phyloP scores from a whole-genome alignment of 2,888 invertebrate genomes.

The Agrochola macilenta region DNA sequence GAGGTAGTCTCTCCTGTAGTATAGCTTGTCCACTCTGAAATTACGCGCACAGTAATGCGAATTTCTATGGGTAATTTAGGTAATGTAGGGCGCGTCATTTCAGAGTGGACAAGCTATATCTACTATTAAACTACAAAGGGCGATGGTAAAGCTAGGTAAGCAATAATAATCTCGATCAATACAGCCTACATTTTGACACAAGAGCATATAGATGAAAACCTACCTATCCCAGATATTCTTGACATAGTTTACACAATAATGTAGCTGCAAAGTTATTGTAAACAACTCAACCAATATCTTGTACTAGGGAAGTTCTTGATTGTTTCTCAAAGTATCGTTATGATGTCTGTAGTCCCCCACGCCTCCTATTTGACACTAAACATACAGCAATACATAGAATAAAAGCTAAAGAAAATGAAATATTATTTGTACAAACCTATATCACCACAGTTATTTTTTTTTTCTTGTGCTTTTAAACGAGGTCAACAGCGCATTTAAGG shows the following conservation, averaged over 20 bases:
- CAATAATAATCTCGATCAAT: slow-evolving; percentile 23
- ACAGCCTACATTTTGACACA: slow-evolving; percentile 15
- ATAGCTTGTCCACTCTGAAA: too few relatives aligned
- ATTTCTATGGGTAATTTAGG: too few relatives aligned
- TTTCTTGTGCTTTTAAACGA: slow-evolving; percentile 42
- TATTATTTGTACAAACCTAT: slow-evolving; percentile 12
- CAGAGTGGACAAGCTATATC: too few relatives aligned
- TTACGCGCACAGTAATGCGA: too few relatives aligned
- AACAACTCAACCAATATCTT: neutral
- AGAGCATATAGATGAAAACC: neutral
- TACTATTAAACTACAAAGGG: slow-evolving; percentile 11
- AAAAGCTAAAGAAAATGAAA: neutral
- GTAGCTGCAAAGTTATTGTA: neutral
- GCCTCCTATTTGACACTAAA: neutral
- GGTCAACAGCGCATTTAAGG: slow-evolving; percentile 57
- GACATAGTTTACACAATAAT: neutral
- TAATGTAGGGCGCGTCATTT: too few relatives aligned
- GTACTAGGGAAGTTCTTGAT: neutral
- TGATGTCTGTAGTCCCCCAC: neutral
- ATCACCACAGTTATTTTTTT: slow-evolving; percentile 22
- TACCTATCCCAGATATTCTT: neutral
- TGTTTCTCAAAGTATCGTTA: neutral
- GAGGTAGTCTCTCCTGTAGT: neutral
- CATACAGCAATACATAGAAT: neutral
- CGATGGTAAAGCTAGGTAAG: neutral